phyloP scores from a whole-genome alignment of 2,113 vertebrate genomes.

The Rattus rattus region DNA sequence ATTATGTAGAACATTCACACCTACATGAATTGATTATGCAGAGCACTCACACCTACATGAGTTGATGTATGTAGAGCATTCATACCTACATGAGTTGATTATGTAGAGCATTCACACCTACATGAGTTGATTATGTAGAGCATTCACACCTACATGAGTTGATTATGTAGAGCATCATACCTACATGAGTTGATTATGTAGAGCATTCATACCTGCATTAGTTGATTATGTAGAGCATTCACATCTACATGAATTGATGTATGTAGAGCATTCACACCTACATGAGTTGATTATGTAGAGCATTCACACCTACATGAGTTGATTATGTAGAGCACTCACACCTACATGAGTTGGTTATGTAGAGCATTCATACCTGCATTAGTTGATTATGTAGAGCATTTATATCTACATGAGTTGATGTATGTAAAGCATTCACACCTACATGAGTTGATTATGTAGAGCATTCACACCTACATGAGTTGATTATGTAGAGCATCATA shows the following conservation, averaged over 20 bases:
- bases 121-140: background rate
- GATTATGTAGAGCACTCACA: background rate
- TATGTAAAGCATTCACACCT: background rate
- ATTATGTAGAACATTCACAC: background rate
- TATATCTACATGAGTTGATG: background rate
- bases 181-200: background rate
- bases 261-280: background rate
- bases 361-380: background rate
- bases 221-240: background rate
- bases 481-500: background rate
- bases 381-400: background rate
- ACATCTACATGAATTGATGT: background rate
- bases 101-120: background rate
- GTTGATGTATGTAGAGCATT: background rate
- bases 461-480: background rate
- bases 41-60: background rate
- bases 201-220: background rate
- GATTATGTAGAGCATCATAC: background rate
- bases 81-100: background rate
- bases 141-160: background rate
- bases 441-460: background rate
- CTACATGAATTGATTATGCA: background rate
- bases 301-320: background rate
- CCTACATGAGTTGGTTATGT: background rate
- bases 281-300: background rate